Evolutionary conservation across 2,888 invertebrate species (phyloP).

Genomic region (Papilio elwesi): DNA sequence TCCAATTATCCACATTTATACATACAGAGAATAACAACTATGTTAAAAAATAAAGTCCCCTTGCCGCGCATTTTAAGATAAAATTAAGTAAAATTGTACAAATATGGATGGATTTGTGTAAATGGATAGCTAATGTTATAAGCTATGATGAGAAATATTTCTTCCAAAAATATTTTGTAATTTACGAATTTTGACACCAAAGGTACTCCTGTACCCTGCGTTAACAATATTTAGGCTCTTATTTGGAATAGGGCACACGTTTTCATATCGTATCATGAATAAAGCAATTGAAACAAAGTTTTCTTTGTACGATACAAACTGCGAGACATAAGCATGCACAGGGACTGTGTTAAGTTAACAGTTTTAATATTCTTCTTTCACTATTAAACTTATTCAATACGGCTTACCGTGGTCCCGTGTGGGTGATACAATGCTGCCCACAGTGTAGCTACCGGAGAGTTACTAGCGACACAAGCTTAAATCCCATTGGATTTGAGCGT

Average conservation of each 20-base stretch:
- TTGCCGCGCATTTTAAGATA: no score
- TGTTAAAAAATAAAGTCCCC: no score
- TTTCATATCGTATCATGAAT: neutral
- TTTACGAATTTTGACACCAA: neutral
- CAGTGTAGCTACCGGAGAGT: neutral
- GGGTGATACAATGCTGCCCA: slow-evolving; percentile 14
- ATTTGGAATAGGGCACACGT: neutral
- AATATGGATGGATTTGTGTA: no score
- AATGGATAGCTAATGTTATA: no score
- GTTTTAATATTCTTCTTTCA: slow-evolving; percentile 29
- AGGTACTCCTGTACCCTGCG: no score
- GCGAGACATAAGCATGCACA: neutral
- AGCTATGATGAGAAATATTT: no score
- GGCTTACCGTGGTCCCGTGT: slow-evolving; percentile 18
- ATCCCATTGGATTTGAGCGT: slow-evolving; percentile 21
- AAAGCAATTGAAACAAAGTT: neutral
- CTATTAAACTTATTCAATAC: no score
- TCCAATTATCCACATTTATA: no score
- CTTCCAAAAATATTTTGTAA: neutral
- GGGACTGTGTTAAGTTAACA: slow-evolving; percentile 7
- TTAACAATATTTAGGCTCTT: no score
- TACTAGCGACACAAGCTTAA: slow-evolving; percentile 10
- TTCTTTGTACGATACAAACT: neutral
- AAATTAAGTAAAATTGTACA: no score
- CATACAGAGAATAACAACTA: no score